Percentiles rank a stretch among this genome's conserved stretches.
Conservation (phyloP, 2,113 vertebrate species). For the Cnemophilus loriae region DNA sequence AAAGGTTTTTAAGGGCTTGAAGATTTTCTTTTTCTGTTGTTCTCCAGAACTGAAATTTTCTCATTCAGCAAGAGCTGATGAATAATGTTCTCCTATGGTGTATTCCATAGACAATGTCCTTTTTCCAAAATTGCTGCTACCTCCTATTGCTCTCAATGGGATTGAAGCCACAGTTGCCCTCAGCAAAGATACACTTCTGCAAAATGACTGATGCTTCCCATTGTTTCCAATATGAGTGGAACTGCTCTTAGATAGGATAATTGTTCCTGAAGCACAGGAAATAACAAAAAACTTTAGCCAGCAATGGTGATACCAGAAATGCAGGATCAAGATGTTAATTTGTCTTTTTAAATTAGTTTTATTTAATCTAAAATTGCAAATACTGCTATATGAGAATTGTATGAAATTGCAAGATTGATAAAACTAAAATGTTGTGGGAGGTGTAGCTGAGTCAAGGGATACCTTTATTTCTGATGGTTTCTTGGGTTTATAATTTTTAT, state of each 20-base stretch:
- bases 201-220: slow-evolving; percentile 38
- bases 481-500: not conserved
- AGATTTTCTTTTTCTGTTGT: not conserved
- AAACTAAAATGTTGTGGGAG: not conserved
- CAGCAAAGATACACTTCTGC: slow-evolving; percentile 8
- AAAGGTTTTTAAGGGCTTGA: not conserved
- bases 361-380: not conserved
- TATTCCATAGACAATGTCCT: not conserved
- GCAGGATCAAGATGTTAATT: not conserved
- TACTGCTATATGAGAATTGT: not conserved
- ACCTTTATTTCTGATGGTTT: not conserved
- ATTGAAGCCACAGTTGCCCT: slow-evolving; percentile 21
- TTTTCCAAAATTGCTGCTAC: slow-evolving; percentile 27
- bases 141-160: slow-evolving; percentile 31
- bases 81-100: slow-evolving; percentile 21
- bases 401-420: not conserved
- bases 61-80: slow-evolving; percentile 9
- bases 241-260: not conserved
- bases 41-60: not conserved
- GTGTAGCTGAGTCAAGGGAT: not conserved
- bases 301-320: not conserved
- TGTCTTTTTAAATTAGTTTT: not conserved
- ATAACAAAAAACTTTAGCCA: not conserved
- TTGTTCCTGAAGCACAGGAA: not conserved
- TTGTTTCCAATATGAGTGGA: slow-evolving; percentile 24